phyloP scores from a whole-genome alignment of 23 tunicate species.

The Trididemnum nubilum region DNA sequence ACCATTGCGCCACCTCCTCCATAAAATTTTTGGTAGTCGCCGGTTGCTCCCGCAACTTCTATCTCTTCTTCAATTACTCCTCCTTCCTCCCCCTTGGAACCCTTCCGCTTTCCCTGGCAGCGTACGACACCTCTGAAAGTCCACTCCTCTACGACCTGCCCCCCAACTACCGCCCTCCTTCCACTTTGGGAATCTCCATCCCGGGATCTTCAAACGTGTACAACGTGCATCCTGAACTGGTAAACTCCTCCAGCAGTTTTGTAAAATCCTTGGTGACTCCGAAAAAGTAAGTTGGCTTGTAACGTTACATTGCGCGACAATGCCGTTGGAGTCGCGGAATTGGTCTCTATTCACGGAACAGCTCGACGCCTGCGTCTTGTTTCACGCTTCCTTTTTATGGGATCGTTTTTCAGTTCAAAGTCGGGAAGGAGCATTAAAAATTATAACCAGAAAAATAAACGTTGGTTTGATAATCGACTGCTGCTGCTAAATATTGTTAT shows the following conservation, averaged over 20 bases:
- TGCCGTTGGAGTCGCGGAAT: no score
- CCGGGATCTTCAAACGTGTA: constrained; percentile 59
- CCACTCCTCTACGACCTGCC: neutral
- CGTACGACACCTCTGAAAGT: neutral
- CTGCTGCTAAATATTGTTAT: no score
- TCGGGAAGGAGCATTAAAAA: no score
- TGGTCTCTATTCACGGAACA: no score
- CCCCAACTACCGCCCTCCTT: constrained; percentile 78
- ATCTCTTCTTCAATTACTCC: constrained; percentile 7
- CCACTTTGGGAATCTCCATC: constrained; percentile 55
- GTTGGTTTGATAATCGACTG: no score
- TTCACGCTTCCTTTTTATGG: no score
- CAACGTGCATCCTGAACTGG: constrained; percentile 44
- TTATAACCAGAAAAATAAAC: no score
- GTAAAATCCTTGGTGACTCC: neutral
- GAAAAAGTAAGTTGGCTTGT: neutral
- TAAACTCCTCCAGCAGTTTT: neutral
- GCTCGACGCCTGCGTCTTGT: no score
- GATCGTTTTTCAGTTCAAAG: no score
- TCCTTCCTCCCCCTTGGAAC: neutral
- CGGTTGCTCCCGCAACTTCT: neutral
- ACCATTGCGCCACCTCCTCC: neutral
- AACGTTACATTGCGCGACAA: neutral
- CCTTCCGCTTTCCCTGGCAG: neutral
- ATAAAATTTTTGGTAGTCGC: neutral